A percentile compares a stretch with the other conserved stretches of the same genome.
Conservation (phyloP, 2,797 vertebrate genomes). For the Crax fasciolata region DNA sequence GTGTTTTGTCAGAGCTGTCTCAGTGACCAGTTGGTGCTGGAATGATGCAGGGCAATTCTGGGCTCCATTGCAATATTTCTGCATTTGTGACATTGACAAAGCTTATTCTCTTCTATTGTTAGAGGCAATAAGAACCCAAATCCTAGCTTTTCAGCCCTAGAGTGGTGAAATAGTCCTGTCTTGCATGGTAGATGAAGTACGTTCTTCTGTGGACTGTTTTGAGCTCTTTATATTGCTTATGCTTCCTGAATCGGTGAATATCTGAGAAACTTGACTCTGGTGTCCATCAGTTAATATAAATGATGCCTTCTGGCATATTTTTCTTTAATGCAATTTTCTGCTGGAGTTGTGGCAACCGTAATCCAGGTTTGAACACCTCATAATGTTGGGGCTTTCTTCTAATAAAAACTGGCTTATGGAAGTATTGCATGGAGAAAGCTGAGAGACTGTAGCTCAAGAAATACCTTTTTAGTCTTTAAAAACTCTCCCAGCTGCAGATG, state of each 20-base stretch:
- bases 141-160: background rate
- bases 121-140: background rate
- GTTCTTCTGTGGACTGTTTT: background rate
- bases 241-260: background rate
- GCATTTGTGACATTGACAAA: background rate
- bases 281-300: background rate
- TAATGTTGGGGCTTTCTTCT: background rate
- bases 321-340: background rate
- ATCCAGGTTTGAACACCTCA: background rate
- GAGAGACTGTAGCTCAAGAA: background rate
- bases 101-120: fast-evolving
- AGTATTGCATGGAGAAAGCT: background rate
- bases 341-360: background rate
- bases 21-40: background rate
- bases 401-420: background rate
- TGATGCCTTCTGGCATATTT: background rate
- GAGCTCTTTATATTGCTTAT: background rate
- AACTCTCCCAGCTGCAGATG: background rate
- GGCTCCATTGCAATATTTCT: background rate
- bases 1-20: background rate
- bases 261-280: background rate
- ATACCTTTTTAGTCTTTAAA: background rate
- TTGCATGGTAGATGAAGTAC: background rate
- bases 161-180: background rate
- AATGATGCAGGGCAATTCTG: background rate